Conservation (phyloP, 35 echinoderm and acorn worm genomes). For the Diadema setosum region DNA sequence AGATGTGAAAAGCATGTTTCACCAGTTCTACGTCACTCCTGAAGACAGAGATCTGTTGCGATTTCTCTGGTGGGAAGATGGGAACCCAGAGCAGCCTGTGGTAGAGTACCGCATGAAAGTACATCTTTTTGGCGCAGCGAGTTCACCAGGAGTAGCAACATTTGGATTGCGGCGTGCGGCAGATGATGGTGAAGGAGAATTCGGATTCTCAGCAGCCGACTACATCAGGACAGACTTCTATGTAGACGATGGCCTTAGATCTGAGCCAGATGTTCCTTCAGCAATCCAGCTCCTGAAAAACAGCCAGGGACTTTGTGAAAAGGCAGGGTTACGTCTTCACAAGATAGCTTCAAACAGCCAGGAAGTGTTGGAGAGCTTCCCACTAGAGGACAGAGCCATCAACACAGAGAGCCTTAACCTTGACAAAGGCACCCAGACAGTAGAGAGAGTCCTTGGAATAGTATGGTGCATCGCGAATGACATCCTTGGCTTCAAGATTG, state of each 20-base stretch:
- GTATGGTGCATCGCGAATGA: neutral
- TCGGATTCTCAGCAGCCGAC: neutral
- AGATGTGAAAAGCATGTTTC: slow-evolving; percentile 56
- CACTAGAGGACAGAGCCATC: slow-evolving; percentile 25
- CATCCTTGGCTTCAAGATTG: neutral
- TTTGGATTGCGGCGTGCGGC: slow-evolving; percentile 38
- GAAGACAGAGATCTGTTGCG: slow-evolving; percentile 15
- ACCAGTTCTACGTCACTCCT: slow-evolving; percentile 8
- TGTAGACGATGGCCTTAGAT: slow-evolving; percentile 68
- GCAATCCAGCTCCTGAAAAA: slow-evolving; percentile 12
- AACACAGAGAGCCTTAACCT: neutral
- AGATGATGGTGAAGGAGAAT: slow-evolving; percentile 19
- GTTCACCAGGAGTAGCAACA: slow-evolving; percentile 45
- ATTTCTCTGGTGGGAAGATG: slow-evolving; percentile 48
- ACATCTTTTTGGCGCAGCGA: slow-evolving; percentile 48
- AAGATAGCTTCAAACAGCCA: slow-evolving; percentile 24
- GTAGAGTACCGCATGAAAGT: slow-evolving; percentile 52
- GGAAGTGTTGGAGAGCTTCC: neutral
- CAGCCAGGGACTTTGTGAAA: neutral
- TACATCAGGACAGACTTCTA: slow-evolving; percentile 43
- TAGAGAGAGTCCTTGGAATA: slow-evolving; percentile 4
- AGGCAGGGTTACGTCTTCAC: neutral
- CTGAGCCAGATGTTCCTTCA: neutral
- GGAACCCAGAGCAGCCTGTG: neutral
- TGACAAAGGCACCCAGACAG: neutral